Evolutionary conservation across 1,140 invertebrate species (phyloP).

Genomic region (Drosophila insularis): DNA sequence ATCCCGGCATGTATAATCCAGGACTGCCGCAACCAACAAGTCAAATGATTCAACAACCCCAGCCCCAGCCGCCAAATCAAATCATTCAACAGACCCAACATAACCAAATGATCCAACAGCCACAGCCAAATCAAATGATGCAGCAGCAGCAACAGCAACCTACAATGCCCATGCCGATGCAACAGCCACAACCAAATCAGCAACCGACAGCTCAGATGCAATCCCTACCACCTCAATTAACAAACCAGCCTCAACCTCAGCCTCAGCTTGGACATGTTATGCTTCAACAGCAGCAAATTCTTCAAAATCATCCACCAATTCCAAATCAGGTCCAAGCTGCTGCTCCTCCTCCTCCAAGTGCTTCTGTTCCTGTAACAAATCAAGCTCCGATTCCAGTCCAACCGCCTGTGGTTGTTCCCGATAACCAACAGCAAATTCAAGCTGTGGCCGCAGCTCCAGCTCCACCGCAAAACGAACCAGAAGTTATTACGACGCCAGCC

Average conservation of each 20-base stretch:
- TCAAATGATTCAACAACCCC: constrained; percentile 33
- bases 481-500: constrained; percentile 61
- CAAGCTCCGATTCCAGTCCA: constrained; percentile 61
- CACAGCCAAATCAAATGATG: constrained; percentile 28
- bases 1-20: constrained; percentile 73
- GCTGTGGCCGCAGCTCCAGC: constrained; percentile 69
- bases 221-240: constrained; percentile 12
- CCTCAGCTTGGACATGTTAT: constrained; percentile 81
- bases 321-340: constrained; percentile 68
- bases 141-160: constrained; percentile 58
- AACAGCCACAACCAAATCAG: constrained; percentile 16
- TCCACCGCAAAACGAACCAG: constrained; percentile 81
- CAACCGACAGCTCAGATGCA: constrained; percentile 13
- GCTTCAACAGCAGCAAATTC: constrained; percentile 76
- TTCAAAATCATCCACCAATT: constrained; percentile 69
- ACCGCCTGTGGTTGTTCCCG: constrained; percentile 46
- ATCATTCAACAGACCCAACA: constrained; percentile 37
- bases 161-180: constrained; percentile 24
- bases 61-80: constrained; percentile 49
- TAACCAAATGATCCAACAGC: constrained; percentile 25
- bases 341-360: constrained; percentile 4
- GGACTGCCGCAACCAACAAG: constrained; percentile 17
- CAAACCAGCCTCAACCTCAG: constrained; percentile 15
- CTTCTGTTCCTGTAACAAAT: constrained; percentile 39
- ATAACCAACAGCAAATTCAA: constrained; percentile 51